A percentile compares a stretch with the other conserved stretches of the same genome.
Evolutionary conservation across 1,140 invertebrate genomes (phyloP).

Genomic region (Drosophila prosaltans): DNA sequence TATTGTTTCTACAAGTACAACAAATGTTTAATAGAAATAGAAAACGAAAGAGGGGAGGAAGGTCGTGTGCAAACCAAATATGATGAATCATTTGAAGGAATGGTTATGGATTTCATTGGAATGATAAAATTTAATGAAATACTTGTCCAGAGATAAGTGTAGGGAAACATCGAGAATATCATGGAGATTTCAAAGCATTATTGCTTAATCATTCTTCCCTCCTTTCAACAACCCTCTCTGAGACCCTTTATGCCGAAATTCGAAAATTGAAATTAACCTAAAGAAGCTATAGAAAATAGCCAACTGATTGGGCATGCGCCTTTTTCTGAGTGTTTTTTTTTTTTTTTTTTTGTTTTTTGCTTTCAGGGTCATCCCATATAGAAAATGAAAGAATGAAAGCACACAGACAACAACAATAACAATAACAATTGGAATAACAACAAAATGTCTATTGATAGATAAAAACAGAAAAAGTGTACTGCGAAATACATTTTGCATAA

Average conservation of each 20-base stretch:
- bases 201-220: no score
- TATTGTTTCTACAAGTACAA: slow-evolving; percentile 8
- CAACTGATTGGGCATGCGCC: slow-evolving; percentile 23
- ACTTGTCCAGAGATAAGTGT: not conserved
- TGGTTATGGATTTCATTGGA: not conserved
- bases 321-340: not conserved
- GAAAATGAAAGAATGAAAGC: not conserved
- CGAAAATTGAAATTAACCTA: slow-evolving; percentile 45
- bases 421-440: slow-evolving; percentile 1
- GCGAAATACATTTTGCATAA: slow-evolving; percentile 7
- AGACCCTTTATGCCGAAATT: slow-evolving; percentile 12
- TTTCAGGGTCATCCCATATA: slow-evolving; percentile 3
- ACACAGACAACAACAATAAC: not conserved
- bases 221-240: no score
- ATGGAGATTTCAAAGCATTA: not conserved
- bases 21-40: no score
- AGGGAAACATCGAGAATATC: not conserved
- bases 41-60: not conserved
- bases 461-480: not conserved
- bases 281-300: slow-evolving; percentile 57
- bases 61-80: not conserved
- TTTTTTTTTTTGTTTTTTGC: not conserved
- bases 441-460: not conserved
- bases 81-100: slow-evolving; percentile 7
- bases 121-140: not conserved